Conservation (phyloP, 2,888 invertebrate species). For the Xanthia icteritia region DNA sequence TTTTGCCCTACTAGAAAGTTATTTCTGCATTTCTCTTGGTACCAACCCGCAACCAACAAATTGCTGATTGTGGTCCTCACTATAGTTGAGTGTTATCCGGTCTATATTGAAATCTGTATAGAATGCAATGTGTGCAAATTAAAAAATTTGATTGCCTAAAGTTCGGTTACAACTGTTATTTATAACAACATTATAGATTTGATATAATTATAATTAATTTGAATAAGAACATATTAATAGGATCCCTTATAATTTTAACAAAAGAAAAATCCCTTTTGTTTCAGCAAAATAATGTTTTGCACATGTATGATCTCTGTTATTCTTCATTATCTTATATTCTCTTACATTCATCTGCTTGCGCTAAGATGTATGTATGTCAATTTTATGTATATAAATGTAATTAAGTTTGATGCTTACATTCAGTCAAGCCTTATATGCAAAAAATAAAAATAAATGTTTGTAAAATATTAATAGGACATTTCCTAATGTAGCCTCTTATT, state of each 20-base stretch:
- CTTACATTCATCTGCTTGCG: neutral
- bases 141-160: neutral
- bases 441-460: neutral
- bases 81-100: neutral
- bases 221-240: neutral
- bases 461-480: neutral
- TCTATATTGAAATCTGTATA: neutral
- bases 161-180: neutral
- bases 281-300: neutral
- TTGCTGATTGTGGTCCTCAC: neutral
- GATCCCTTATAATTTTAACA: neutral
- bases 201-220: neutral
- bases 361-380: neutral
- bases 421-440: neutral
- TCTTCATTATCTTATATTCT: neutral
- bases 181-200: neutral
- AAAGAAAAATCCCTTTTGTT: neutral
- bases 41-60: neutral
- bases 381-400: neutral
- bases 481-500: too few relatives aligned
- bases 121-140: too few relatives aligned
- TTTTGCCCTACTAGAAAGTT: slow-evolving; percentile 4
- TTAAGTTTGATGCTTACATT: neutral
- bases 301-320: neutral
- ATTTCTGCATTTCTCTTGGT: slow-evolving; percentile 3